Evolutionary conservation across 2,888 invertebrate species (phyloP).

Genomic region (Parapristionchus giblindavisi): DNA sequence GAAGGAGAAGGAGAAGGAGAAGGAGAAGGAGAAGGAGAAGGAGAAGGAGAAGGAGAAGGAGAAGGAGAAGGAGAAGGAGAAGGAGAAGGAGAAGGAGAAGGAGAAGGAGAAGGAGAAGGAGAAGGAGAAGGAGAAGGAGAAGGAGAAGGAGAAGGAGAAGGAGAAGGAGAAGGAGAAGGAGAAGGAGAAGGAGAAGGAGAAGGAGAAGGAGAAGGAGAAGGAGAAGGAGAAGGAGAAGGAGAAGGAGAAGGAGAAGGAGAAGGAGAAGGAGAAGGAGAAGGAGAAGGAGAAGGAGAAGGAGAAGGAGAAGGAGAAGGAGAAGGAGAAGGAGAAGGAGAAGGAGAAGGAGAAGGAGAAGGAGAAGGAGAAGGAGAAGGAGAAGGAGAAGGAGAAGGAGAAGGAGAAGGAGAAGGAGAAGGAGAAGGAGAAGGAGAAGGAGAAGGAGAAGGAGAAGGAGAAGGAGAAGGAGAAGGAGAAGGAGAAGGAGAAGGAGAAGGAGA

Average conservation of each 20-base stretch:
- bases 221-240: too few species aligned
- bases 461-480: background rate
- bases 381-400: background rate
- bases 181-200: too few species aligned
- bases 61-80: background rate
- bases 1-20: background rate
- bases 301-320: too few species aligned
- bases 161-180: too few species aligned
- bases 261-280: too few species aligned
- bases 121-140: too few species aligned
- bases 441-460: background rate
- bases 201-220: too few species aligned
- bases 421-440: background rate
- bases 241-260: too few species aligned
- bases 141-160: too few species aligned
- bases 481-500: background rate
- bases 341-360: too few species aligned
- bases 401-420: background rate
- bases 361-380: background rate
- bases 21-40: background rate
- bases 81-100: background rate
- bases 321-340: too few species aligned
- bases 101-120: constrained; percentile 23
- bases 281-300: too few species aligned
- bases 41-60: background rate